Evolutionary conservation across 2,888 invertebrate genomes (phyloP).

Genomic region (Pammene fasciana): DNA sequence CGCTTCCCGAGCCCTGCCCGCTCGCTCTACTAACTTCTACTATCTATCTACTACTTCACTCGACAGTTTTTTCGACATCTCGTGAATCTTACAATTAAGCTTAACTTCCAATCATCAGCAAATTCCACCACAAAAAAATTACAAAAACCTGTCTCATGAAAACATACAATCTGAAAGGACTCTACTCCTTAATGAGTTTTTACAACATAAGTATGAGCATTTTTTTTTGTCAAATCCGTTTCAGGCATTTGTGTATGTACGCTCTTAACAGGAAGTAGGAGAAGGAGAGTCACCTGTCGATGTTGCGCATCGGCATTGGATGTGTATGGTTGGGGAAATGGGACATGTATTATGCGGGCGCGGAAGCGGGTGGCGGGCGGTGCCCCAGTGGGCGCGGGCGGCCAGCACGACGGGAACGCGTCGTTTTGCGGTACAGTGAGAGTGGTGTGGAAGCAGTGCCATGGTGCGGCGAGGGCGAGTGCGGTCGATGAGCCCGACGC

Average conservation of each 20-base stretch:
- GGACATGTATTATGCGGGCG: conserved; percentile 27
- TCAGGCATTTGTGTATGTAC: not conserved
- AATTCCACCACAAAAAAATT: not conserved
- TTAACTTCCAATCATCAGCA: not conserved
- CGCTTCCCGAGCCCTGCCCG: conserved; percentile 27
- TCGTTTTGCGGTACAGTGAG: conserved; percentile 70
- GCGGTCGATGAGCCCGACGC: conserved; percentile 82
- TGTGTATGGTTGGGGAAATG: conserved; percentile 29
- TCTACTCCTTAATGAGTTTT: conserved; percentile 7
- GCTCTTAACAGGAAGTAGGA: not conserved
- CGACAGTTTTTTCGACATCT: conserved; percentile 12
- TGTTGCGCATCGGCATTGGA: conserved; percentile 6
- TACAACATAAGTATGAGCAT: not conserved
- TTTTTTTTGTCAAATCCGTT: too few relatives aligned
- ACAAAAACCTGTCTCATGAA: not conserved
- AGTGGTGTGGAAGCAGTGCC: conserved; percentile 52
- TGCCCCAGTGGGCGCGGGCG: conserved; percentile 43
- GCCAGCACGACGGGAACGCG: conserved; percentile 52
- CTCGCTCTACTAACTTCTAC: conserved; percentile 30
- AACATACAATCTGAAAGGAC: too few relatives aligned
- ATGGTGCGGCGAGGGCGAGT: conserved; percentile 72
- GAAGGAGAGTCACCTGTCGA: conserved; percentile 24
- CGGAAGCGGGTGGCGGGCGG: conserved; percentile 34
- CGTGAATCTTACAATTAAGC: conserved; percentile 14
- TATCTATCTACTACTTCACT: conserved; percentile 14